Evolutionary conservation across 2,888 invertebrate genomes (phyloP).

Genomic region (Gymnosoma rotundatum): DNA sequence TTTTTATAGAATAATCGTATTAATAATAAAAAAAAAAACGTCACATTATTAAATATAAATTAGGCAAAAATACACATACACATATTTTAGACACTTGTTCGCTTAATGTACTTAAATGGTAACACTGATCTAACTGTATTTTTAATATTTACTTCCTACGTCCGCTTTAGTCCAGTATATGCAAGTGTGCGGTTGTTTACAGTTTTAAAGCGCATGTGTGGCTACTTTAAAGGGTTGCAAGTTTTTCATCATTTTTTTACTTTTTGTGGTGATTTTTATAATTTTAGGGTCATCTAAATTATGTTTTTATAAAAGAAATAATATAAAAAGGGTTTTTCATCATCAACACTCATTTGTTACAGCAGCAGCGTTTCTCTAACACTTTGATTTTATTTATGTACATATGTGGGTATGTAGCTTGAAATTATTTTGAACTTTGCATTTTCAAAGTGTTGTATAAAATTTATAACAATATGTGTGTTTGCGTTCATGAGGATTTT

Average conservation of each 20-base stretch:
- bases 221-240: slow-evolving; percentile 61
- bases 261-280: slow-evolving; percentile 62
- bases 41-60: too few species aligned
- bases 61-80: too few species aligned
- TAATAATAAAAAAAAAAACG: too few species aligned
- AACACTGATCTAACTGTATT: neutral
- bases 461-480: neutral
- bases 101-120: too few species aligned
- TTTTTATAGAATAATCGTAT: too few species aligned
- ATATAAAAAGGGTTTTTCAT: slow-evolving; percentile 20
- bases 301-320: slow-evolving; percentile 45
- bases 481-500: neutral
- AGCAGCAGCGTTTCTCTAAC: neutral
- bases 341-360: slow-evolving; percentile 2
- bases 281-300: slow-evolving; percentile 64
- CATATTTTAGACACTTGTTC: too few species aligned
- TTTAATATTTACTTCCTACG: neutral
- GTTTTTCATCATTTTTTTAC: slow-evolving; percentile 26
- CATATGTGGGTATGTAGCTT: slow-evolving; percentile 52
- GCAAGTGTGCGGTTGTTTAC: neutral
- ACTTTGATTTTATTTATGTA: neutral
- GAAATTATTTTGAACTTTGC: slow-evolving; percentile 63
- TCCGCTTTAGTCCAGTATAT: slow-evolving; percentile 21
- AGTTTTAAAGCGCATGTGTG: neutral
- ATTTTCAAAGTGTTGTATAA: neutral